Base-by-base conservation (phyloP, 2,888 invertebrate species). In the Epinotia bilunana region DNA sequence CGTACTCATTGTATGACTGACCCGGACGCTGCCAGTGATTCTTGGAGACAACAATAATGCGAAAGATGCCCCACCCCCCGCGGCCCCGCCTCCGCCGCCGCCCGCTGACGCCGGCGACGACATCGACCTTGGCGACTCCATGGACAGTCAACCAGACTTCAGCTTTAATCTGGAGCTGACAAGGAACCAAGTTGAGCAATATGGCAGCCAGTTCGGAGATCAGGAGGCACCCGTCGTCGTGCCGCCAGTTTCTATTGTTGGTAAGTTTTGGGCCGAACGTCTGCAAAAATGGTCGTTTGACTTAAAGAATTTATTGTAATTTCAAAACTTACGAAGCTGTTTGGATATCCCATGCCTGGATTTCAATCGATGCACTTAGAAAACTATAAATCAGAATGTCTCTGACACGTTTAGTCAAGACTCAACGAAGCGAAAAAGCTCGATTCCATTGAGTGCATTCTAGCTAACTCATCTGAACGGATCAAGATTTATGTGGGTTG, bases 91-190 rank as follows among this genome's bases (percentile, higher is more conserved):
- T 74, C 95, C 95, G n/a, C 95, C 95, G 61, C 91, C 95, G 1
- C 82, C 84, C 0, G 88, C 93, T 93, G 49, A 95, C 95, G 76
- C 95, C 95, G 23, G 94, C 95, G 23, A 94, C 95, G 63, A 82
- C 83, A 0, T 71, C 53, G 88, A 86, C 77, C 83, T 87, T 78
- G 86, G 82, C 16, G 90, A 90, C 81, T 90, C 86, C 74, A 86
- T 88, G 87, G 92, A 92, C 82, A 88, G 88, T 84, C 90, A 90
- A 79, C 89, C 88, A 0, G 93, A 93, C 90, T 91, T 92, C 83
- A 94, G 95, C 81, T 97, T 97, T 90, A 95, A 96, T 80, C 95
- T 97, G 92, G 96, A 95, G 88, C 94, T 97, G 79, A 95, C 95
- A 80, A 95, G 95, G 85, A 95, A 95, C 85, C 97, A 97, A 86